Conservation (phyloP, 2,797 vertebrate species). For the Gephyroberyx darwinii region DNA sequence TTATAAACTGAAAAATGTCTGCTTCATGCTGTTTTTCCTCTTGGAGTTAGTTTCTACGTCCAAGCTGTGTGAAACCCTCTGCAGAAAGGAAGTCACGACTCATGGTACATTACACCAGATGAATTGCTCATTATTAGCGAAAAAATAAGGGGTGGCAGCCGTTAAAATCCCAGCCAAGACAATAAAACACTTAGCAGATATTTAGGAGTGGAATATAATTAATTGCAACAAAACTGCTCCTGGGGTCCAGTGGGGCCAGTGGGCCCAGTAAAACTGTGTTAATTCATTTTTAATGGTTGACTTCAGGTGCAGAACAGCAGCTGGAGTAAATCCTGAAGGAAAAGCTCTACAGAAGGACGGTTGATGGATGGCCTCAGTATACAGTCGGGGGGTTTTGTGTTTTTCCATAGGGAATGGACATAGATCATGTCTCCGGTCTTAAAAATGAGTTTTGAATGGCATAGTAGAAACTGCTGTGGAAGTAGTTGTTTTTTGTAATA, state of each 20-base stretch:
- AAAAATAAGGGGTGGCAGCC: conserved; percentile 30
- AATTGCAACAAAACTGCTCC: conserved; percentile 58
- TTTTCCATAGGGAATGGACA: conserved; percentile 8
- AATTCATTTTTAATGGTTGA: conserved; percentile 62
- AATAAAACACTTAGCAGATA: conserved; percentile 59
- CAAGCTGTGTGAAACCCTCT: conserved; percentile 3
- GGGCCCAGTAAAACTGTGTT: conserved; percentile 45
- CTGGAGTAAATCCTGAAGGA: conserved; percentile 57
- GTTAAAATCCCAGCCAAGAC: conserved; percentile 35
- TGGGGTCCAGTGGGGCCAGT: conserved; percentile 24
- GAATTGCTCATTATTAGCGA: conserved; percentile 42
- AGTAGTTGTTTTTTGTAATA: conserved; percentile 15
- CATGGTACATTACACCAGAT: conserved; percentile 21
- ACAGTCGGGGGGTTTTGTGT: conserved; percentile 24
- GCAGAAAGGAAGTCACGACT: conserved; percentile 29
- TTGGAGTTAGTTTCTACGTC: neutral
- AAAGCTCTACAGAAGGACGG: conserved; percentile 25
- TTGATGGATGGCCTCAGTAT: conserved; percentile 34
- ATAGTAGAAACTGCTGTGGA: conserved; percentile 1
- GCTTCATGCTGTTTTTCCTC: neutral
- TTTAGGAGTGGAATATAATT: conserved; percentile 59
- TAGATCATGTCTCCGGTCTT: conserved; percentile 26
- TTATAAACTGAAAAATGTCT: neutral
- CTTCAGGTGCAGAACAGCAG: conserved; percentile 66
- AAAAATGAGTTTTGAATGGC: neutral